Evolutionary conservation across 2,113 vertebrate species (phyloP).

Genomic region (Felis chaus): DNA sequence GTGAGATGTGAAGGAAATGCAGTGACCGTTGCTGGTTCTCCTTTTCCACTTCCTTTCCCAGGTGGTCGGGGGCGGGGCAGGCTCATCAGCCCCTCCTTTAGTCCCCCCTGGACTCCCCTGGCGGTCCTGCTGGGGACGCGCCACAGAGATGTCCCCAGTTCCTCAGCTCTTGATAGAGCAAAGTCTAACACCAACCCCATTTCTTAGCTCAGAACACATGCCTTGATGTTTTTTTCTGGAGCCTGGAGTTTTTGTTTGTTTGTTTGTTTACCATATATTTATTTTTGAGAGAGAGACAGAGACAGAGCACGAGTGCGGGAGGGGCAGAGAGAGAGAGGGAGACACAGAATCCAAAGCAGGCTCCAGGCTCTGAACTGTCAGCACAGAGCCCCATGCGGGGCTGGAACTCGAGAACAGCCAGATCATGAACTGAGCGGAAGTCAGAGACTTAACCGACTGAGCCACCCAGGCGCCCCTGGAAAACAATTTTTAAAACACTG

Average conservation of each 20-base stretch:
- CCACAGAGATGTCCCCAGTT: background rate
- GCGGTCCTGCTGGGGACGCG: background rate
- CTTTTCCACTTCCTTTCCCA: constrained; percentile 39
- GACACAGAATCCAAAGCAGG: no score
- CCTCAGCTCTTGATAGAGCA: background rate
- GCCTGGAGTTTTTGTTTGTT: background rate
- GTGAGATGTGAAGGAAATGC: background rate
- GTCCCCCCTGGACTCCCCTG: background rate
- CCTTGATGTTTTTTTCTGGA: background rate
- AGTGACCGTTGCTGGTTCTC: background rate
- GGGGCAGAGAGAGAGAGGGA: no score
- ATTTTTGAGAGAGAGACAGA: no score
- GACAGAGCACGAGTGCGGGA: no score
- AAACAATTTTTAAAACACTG: background rate
- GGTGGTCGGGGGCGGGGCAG: background rate
- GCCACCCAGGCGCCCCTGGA: no score
- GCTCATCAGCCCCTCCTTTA: background rate
- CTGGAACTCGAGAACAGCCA: no score
- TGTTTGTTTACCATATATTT: background rate
- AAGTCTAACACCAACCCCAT: background rate
- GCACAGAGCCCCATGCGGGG: no score
- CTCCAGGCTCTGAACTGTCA: no score
- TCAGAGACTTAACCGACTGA: no score
- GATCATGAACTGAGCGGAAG: no score
- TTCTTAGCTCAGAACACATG: background rate